Evolutionary conservation across 2,888 invertebrate species (phyloP), one percentile per base, ranked within the genome.

Genomic region (Plagodis pulveraria): DNA sequence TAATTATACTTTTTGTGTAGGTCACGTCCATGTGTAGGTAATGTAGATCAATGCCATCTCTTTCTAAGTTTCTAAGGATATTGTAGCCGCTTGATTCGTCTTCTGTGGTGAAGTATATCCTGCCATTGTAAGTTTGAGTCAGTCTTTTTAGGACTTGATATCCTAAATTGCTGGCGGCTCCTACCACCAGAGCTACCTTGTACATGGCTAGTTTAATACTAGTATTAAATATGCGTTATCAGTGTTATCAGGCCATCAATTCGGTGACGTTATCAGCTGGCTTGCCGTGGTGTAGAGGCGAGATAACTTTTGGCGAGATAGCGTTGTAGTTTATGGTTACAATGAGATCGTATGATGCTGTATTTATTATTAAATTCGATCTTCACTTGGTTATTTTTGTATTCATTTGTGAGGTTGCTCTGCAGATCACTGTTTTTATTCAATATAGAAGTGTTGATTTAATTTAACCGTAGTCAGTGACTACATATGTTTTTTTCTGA

Each of bases 71-170:
- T 55, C 87, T 83, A n/a, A 82, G 78, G 52, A 91, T 84, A 40
- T 83, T 85, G 72, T 78, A 87, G 6, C 92, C 91, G 0, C 73
- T 72, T 0, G 83, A 72, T 54, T 88, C 86, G 41, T 91, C 89
- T 74, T 91, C 91, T 0, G 90, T 81, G 0, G 91, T 92, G 69
- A 88, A 91, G 72, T 91, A 92, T 55, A 92, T 86, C 71, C 87
- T 90, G 41, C 88, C 87, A 56, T 82, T 64, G 77, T 88, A 89
- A 5, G 72, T 70, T 64, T 81, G 76, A 35, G 74, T 73, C 0
- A 92, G 81, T 73, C 83, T 84, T 64, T 80, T 89, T 1, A 91
- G 69, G 0, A 91, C 87, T 76, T 90, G 88, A 61, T 86, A 91
- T 61, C 91, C 92, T 55, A 91, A 77, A 72, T 91, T 91, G 71